Percentiles rank a stretch among this genome's conserved stretches.
Evolutionary conservation across 2,888 invertebrate species (phyloP).

Genomic region (Thysanoteuthis rhombus): DNA sequence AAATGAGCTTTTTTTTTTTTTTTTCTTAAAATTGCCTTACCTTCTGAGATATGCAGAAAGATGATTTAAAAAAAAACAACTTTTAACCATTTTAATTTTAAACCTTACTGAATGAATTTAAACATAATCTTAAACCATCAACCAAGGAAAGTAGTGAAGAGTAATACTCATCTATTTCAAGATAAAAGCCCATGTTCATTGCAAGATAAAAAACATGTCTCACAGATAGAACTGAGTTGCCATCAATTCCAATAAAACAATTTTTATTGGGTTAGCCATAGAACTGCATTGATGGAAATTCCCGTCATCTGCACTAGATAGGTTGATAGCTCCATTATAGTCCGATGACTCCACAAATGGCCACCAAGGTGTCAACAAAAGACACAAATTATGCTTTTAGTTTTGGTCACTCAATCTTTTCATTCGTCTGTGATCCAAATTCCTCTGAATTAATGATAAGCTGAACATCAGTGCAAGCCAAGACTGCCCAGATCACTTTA

Average conservation of each 20-base stretch:
- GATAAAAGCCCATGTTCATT: no score
- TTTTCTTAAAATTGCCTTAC: background rate
- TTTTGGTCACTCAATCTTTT: background rate
- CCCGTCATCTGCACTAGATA: no score
- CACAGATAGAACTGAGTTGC: no score
- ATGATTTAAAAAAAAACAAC: background rate
- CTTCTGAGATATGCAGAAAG: background rate
- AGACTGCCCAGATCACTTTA: background rate
- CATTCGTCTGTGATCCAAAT: background rate
- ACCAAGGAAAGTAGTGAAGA: no score
- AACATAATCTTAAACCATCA: background rate
- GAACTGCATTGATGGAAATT: no score
- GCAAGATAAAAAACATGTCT: no score
- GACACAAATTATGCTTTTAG: background rate
- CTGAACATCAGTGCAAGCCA: background rate
- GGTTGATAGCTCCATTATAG: background rate
- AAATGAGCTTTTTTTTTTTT: background rate
- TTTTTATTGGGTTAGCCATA: no score
- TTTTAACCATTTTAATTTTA: background rate
- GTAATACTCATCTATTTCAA: no score
- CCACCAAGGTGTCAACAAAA: background rate
- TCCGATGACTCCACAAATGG: background rate
- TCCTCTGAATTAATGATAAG: background rate
- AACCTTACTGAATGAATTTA: background rate
- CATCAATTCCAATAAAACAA: no score